Evolutionary conservation across 2,113 vertebrate species (phyloP), one percentile per base, ranked within the genome.

Genomic region (Hucho hucho): DNA sequence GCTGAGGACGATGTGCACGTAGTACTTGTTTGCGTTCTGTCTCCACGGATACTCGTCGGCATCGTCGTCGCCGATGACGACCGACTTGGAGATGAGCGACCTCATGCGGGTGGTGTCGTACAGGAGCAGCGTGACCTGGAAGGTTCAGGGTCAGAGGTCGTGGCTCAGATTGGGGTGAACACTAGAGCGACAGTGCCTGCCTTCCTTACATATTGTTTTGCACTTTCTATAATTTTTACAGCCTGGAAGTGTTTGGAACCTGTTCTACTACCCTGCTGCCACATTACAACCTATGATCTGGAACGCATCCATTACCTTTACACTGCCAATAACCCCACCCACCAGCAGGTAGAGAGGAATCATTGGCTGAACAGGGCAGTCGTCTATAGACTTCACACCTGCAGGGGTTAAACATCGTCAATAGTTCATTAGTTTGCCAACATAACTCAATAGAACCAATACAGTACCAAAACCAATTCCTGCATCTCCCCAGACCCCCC

Each of bases 341-440:
- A 91, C 91, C 72, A 92, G 72, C 75, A 93, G 85, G 87, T 93
- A 93, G 53, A 93, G 87, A 78, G 88, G 91, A 85, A 93, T 91
- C 84, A 90, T 83, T 73, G 91, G 91, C 72, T 93, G 87, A 66
- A 87, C 84, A 53, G 92, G 93, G 66, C 89, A 90, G 69, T 88
- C 85, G 49, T 93, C 88, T 83, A 92, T 74, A 81, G 89, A 86
- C 87, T 90, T 93, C 87, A 92, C 90, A 84, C 92, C 90, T 92
- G 58, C 74, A 78, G 0, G 53, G 26, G n/a, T 79, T 80, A 82
- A 83, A 79, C 78, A 67, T 58, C 58, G 18, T 78, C 75, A 13
- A 78, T 71, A 64, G 47, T 46, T 69, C 75, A 74, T 61, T 7
- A n/a, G 58, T 61, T n/a, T 61, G n/a, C 3, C 37, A 43, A 43